Conservation (phyloP, 2,113 vertebrate genomes). For the Oophaga pumilio region DNA sequence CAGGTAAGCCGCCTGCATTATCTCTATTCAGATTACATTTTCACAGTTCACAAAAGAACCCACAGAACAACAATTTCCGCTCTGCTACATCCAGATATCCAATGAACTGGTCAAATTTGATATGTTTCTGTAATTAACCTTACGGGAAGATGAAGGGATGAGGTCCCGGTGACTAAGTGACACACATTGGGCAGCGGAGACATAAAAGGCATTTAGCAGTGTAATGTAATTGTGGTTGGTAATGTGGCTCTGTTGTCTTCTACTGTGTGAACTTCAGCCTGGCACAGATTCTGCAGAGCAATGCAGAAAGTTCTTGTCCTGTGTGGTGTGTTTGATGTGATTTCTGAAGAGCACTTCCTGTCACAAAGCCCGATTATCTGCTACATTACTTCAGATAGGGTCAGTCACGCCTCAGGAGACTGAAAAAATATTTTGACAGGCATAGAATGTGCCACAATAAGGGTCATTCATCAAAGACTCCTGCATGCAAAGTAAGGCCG, state of each 20-base stretch:
- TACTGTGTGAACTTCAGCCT: slow-evolving; percentile 26
- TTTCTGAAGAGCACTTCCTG: slow-evolving; percentile 55
- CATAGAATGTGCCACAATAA: slow-evolving; percentile 49
- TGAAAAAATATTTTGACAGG: slow-evolving; percentile 55
- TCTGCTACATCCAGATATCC: neutral
- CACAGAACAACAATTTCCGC: neutral
- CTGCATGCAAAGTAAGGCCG: slow-evolving; percentile 14
- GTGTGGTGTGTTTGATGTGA: slow-evolving; percentile 45
- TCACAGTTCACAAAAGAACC: neutral
- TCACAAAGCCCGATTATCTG: slow-evolving; percentile 52
- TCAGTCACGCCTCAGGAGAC: slow-evolving; percentile 54
- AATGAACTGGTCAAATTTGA: neutral
- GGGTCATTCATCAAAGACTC: slow-evolving; percentile 46
- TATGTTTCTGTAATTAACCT: slow-evolving; percentile 9
- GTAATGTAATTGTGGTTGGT: slow-evolving; percentile 27
- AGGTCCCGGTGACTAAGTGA: neutral
- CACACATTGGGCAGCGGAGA: neutral
- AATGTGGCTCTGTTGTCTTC: slow-evolving; percentile 36
- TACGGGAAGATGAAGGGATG: slow-evolving; percentile 21
- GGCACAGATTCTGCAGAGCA: slow-evolving; percentile 38
- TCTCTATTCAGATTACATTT: neutral
- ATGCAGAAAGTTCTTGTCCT: slow-evolving; percentile 49
- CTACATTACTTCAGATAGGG: slow-evolving; percentile 52
- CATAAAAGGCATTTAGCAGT: neutral
- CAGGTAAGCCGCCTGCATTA: neutral